Base-by-base conservation (phyloP, 2,888 invertebrate species). In the Halictus quadricinctus region DNA sequence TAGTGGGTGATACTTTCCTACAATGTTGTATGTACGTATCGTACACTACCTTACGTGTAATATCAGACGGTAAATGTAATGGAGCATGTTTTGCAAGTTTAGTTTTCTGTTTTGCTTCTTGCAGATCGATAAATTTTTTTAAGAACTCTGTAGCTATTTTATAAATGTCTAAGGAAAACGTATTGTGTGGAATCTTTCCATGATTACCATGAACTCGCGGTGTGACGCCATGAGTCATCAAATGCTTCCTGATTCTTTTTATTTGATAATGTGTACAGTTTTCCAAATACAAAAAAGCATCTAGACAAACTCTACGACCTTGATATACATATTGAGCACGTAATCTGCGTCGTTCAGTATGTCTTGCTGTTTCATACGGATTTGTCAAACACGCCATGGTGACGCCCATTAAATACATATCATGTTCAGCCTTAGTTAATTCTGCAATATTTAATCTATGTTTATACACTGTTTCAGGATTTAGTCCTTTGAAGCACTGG, bases 401-500 rank as follows among this genome's bases (percentile, higher is more conserved):
- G 50, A 97, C 97, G n/a, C 97, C 97, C 97, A 97, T 97, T 91
- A 97, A 95, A 93, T 97, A 97, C 97, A 97, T 97, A 94, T 97
- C 97, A 94, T 97, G 97, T 94, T 97, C 97, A 80, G 97, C 97
- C 94, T 97, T 97, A 0, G 97, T 97, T 83, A 97, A 93, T 94
- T 97, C 97, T 0, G 97, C 97, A 85, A 97, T 97, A 91, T 97
- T 97, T 60, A 97, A 95, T 89, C 97, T 95, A 93, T 97, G 97
- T 75, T 96, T 96, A 92, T 97, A 97, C 1, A 97, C 97, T 90
- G 96, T 96, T 91, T 97, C 97, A 0, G 97, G 96, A 93, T 96
- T 97, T 48, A 97, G 95, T n/a, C 96, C 97, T 80, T 96, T 95
- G 92, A 97, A 97, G 92, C 97, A 97, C 91, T 97, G 97, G 88